These are phyloP conservation scores for Nymphalis polychloros DNA, from an alignment of 2,888 invertebrate genomes.

Conservation along the genomic window DNA sequence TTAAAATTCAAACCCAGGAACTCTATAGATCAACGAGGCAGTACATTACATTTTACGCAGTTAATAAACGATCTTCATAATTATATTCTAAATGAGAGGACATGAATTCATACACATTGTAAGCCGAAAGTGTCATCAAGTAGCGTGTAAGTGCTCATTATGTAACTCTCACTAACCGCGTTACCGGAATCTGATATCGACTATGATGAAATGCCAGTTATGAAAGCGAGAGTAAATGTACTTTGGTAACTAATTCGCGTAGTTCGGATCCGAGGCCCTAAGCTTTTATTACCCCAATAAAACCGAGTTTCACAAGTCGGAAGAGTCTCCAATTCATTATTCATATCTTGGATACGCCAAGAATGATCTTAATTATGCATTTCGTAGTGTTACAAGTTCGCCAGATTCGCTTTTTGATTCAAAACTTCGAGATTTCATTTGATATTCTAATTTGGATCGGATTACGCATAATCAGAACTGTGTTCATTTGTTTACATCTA, in stretches of 20 bases:
- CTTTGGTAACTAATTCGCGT: conserved; percentile 41
- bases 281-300: conserved; percentile 55
- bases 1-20: no score
- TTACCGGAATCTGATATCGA: conserved; percentile 18
- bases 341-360: conserved; percentile 44
- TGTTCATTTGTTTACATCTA: conserved; percentile 12
- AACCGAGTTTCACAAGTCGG: conserved; percentile 47
- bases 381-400: conserved; percentile 38
- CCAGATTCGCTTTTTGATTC: conserved; percentile 37
- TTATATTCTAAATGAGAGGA: neutral
- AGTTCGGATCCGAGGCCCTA: conserved; percentile 43
- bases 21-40: no score
- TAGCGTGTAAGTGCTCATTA: no score
- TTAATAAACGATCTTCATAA: neutral
- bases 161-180: neutral
- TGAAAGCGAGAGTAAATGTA: conserved; percentile 41
- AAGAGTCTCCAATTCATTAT: conserved; percentile 50
- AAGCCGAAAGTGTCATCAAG: neutral
- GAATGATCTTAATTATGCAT: conserved; percentile 43
- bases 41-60: neutral
- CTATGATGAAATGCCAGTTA: conserved; percentile 30
- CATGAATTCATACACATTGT: neutral
- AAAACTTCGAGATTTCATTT: conserved; percentile 39
- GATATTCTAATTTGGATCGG: conserved; percentile 38
- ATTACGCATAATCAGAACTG: conserved; percentile 20